Evolutionary conservation across 2,797 vertebrate species (phyloP).

Genomic region (Mormyrus proboscirostris): DNA sequence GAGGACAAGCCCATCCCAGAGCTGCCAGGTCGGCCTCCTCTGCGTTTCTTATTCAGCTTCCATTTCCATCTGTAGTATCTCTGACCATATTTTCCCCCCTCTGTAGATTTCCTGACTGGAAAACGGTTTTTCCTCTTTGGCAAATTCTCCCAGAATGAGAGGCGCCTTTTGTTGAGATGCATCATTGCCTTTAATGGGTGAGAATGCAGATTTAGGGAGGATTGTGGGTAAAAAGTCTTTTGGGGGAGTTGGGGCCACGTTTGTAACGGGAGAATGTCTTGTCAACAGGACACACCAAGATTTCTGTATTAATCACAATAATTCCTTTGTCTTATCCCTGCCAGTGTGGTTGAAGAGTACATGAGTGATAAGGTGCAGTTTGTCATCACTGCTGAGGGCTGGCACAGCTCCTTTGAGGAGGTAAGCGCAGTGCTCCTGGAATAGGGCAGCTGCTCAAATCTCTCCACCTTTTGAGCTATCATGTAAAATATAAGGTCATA

Average conservation of each 20-base stretch:
- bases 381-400: slow-evolving; percentile 81
- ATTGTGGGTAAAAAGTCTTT: neutral
- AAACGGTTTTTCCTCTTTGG: slow-evolving; percentile 82
- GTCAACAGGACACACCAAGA: neutral
- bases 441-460: neutral
- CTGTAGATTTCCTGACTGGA: slow-evolving; percentile 70
- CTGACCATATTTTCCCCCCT: neutral
- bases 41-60: neutral
- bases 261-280: neutral
- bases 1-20: slow-evolving; percentile 70
- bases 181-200: slow-evolving; percentile 84
- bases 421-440: slow-evolving; percentile 52
- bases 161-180: slow-evolving; percentile 70
- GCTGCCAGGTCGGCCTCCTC: slow-evolving; percentile 65
- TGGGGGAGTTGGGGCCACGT: neutral
- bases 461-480: neutral
- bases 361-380: slow-evolving; percentile 85
- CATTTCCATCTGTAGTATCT: neutral
- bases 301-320: neutral
- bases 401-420: slow-evolving; percentile 85
- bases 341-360: slow-evolving; percentile 76
- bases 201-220: slow-evolving; percentile 23
- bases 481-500: neutral
- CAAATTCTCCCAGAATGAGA: slow-evolving; percentile 74
- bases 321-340: neutral